Base-by-base conservation (phyloP, 1,140 invertebrate species). In the Ectropis grisescens region DNA sequence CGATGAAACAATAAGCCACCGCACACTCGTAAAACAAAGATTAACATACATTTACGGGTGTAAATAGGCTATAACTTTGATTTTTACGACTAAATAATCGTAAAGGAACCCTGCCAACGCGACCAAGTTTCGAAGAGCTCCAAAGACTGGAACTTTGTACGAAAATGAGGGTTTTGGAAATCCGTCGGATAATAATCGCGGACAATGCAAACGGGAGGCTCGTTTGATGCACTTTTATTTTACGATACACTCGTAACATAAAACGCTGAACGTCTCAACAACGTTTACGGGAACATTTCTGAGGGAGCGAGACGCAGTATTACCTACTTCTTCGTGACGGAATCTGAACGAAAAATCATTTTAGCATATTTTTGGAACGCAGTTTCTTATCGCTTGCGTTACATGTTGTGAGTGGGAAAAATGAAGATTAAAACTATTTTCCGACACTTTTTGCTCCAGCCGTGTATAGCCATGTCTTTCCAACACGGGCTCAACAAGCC, bases 41-140 rank as follows among this genome's bases (percentile, higher is more conserved):
- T 80, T 80, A 76, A 78, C 70, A 80, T 75, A 78, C 70, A 70
- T 61, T 80, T 78, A 76, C 70, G 58, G 61, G 37, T 75, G 75
- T 80, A 76, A 80, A 81, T 78, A 78, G 75, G 54, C 76, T 72
- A 81, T 81, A 78, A 81, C 76, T 80, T 80, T 78, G 75, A 80
- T 80, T 80, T 80, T 80, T 80, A 80, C 72, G 75, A 80, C 75
- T 80, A 78, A 80, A 80, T 80, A 80, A 80, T 80, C 75, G 75
- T 80, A 80, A 80, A 78, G 62, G 72, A 75, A 66, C 64, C 70
- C 65, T 52, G 62, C 32, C 46, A 49, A 61, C 30, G 35, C 53
- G 55, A 33, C 68, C 41, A 33, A 54, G 42, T 68, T 67, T 29
- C 46, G 52, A 40, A 48, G 64, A 33, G 35, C 39, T 24, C 27